These are phyloP conservation scores for Drosophila algonquin DNA, from an alignment of 2,888 invertebrate species.

Conservation along the genomic window DNA sequence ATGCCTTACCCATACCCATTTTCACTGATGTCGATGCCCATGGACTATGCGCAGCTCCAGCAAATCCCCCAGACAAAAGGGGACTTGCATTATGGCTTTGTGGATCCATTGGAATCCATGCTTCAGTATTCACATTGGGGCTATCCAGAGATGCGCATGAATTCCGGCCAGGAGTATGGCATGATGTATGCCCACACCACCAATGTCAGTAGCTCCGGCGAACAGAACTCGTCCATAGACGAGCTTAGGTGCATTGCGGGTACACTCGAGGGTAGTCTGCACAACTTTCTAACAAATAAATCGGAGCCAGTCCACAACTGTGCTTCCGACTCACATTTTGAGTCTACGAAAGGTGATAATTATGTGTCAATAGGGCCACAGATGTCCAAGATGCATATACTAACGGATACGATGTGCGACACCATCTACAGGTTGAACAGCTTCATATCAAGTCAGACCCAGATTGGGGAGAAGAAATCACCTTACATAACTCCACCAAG, in stretches of 20 bases:
- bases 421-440: conserved; percentile 48
- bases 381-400: conserved; percentile 2
- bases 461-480: not conserved
- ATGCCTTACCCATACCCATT: conserved; percentile 9
- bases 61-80: not conserved
- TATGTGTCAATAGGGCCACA: not conserved
- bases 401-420: conserved; percentile 45
- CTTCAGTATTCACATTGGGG: not conserved
- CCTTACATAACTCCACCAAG: not conserved
- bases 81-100: not conserved
- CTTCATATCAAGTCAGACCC: conserved; percentile 26
- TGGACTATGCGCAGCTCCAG: not conserved
- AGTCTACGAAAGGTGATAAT: not conserved
- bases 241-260: not conserved
- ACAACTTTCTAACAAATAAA: not conserved
- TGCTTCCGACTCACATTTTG: not conserved
- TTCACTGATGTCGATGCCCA: not conserved
- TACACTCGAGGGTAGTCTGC: not conserved
- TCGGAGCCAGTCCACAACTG: not conserved
- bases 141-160: not conserved
- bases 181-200: not conserved
- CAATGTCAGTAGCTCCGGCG: not conserved
- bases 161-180: conserved; percentile 7
- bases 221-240: not conserved
- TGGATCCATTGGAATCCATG: not conserved